These are phyloP conservation scores for Apistogramma diplotaenia DNA, from an alignment of 2,113 vertebrate species.

Conservation along the genomic window DNA sequence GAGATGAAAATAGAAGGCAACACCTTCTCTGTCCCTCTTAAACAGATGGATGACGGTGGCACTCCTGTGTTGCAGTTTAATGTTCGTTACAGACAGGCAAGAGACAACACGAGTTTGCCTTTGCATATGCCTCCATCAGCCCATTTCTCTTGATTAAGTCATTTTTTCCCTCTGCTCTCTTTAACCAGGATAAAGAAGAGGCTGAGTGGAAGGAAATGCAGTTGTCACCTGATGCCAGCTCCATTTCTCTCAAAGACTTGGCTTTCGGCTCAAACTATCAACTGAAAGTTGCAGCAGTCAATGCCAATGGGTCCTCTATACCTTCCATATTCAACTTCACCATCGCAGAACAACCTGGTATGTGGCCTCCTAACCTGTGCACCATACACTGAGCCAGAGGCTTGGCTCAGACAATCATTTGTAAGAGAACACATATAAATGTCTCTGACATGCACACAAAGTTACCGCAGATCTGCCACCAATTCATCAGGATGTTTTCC, in stretches of 20 bases:
- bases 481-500: background rate
- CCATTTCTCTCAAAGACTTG: conserved; percentile 62
- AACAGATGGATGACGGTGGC: conserved; percentile 48
- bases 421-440: background rate
- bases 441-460: background rate
- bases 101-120: background rate
- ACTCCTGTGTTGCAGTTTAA: conserved; percentile 55
- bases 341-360: conserved; percentile 55
- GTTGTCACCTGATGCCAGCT: conserved; percentile 21
- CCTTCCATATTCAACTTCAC: conserved; percentile 66
- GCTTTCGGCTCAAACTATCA: conserved; percentile 64
- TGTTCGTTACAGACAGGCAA: conserved; percentile 70
- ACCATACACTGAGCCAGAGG: background rate
- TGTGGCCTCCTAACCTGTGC: background rate
- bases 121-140: background rate
- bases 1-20: conserved; percentile 58
- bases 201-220: conserved; percentile 61
- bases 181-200: conserved; percentile 52
- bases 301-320: conserved; percentile 69
- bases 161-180: background rate
- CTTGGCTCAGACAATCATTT: background rate
- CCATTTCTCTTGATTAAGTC: background rate
- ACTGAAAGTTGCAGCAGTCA: conserved; percentile 69
- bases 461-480: background rate
- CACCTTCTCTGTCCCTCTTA: conserved; percentile 65